Evolutionary conservation across 2,888 invertebrate species (phyloP), one percentile per base, ranked within the genome.

Genomic region (Cotesia congregata): DNA sequence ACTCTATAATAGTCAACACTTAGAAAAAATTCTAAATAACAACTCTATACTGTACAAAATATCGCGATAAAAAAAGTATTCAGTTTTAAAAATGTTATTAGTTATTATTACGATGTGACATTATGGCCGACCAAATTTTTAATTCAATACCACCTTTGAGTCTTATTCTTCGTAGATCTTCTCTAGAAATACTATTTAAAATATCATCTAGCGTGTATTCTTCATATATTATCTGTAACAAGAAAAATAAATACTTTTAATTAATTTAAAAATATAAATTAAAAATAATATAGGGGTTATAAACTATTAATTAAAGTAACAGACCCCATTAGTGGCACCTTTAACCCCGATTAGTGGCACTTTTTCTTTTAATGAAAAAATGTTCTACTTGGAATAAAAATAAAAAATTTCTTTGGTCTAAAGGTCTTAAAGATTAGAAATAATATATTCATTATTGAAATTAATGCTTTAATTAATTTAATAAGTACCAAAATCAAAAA

Each of bases 71-170:
- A 5, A 30, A 30, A 30, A 30, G 30, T 30, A 30, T 30, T 30
- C 3, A 3, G 3, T 30, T 30, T 30, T 30, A 30, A 30, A 30
- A 30, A 30, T 30, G 30, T 2, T 30, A 30, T 80, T 72, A 78
- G 65, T 74, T 68, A 72, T 80, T 77, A 67, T 81, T 79, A 41
- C 79, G 78, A 69, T 79, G 79, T 50, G 79, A 75, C 77, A 92
- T 89, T 74, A 98, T 93, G 0, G 95, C 94, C 79, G 94, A 93
- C 97, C 97, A 98, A 79, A 98, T 91, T 75, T 95, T 93, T 68
- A 97, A 92, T 87, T 97, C 95, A 38, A 95, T 92, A 62, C 97
- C 97, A 73, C 95, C 94, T 87, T 95, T 94, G 77, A 98, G 91
- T 72, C 94, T 93, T 76, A 97, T 90, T 84, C 93, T 93, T 74